Evolutionary conservation across 2,113 vertebrate genomes (phyloP), one percentile per base, ranked within the genome.

Genomic region (Cardinalis cardinalis): DNA sequence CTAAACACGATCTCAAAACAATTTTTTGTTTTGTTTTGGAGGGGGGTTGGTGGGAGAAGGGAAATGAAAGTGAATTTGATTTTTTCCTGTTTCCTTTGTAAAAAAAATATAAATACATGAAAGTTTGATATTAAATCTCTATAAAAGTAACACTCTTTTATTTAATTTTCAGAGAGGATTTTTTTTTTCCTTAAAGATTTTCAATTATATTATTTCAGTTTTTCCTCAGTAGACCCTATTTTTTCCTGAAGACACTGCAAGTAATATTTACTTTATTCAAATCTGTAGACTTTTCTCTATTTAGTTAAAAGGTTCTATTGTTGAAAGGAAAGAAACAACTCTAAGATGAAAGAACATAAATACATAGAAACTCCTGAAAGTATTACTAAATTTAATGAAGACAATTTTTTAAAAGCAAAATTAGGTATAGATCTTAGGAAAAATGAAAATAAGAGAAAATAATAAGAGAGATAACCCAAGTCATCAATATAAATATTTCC

Each of bases 1-100:
- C 12, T 60, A 51, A 21, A 41, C 5, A 43, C 6, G 7, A 77
- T 40, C 9, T 64, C 28, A 69, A 59, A 69, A 21, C 12, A 49
- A 2, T 26, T 59, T 10, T 41, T 52, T 78, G 9, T n/a, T 12
- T 7, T n/a, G 10, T 52, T 52, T 52, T 52, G 28, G 16, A 7
- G 28, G 51, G 29, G 14, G 4, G n/a, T 14, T 7, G 1, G 4
- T 43, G 5, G 3, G 19, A 41, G 3, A 31, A 34, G 9, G 7
- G 7, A 69, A 78, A 63, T 40, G 5, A 76, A 55, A 79, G 3
- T 0, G 0, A 12, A 1, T 73, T 69, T 61, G 3, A 49, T 40
- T 75, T 84, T 65, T 80, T 41, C 20, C 3, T 26, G 4, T 51
- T 76, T 86, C 36, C 18, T 77, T 87, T 60, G 14, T 60, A 60